phyloP scores from a whole-genome alignment of 1,140 invertebrate species.

The Drosophila hydei region DNA sequence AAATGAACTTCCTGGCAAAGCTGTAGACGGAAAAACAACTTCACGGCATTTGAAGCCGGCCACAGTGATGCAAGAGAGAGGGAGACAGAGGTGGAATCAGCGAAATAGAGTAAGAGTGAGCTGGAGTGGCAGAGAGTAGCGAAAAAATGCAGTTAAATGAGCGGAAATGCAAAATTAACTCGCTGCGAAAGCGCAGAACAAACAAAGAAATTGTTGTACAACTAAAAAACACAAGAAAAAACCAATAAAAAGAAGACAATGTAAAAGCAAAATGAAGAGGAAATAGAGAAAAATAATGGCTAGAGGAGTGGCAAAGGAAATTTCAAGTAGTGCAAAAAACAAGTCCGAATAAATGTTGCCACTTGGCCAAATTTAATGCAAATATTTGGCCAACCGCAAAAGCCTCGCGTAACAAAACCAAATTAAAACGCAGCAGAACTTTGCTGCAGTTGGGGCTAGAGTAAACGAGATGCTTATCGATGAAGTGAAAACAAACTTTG shows the following conservation, averaged over 20 bases:
- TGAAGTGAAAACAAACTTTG: too few relatives aligned
- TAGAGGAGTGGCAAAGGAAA: conserved; percentile 1
- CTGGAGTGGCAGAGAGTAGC: not conserved
- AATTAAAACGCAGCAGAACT: not conserved
- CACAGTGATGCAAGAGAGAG: conserved; percentile 4
- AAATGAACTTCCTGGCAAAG: conserved; percentile 73
- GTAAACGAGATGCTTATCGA: too few relatives aligned
- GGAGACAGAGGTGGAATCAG: not conserved
- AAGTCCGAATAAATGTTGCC: conserved; percentile 66
- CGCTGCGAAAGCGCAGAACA: conserved; percentile 73
- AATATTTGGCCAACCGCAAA: conserved; percentile 69
- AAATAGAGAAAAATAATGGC: conserved; percentile 61
- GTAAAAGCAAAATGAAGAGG: conserved; percentile 65
- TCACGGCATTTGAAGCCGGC: conserved; percentile 69
- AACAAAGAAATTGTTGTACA: conserved; percentile 77
- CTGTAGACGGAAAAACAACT: conserved; percentile 70
- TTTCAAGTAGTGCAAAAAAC: conserved; percentile 15
- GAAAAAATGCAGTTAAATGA: conserved; percentile 76
- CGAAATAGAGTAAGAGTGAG: not conserved
- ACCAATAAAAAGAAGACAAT: conserved; percentile 10
- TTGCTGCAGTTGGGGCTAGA: too few relatives aligned
- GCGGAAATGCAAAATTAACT: conserved; percentile 81
- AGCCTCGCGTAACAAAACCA: conserved; percentile 17
- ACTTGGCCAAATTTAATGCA: conserved; percentile 77
- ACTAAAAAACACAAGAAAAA: conserved; percentile 30